Conservation (phyloP, 1,140 invertebrate species). For the Pseudomyrmex pallidus region DNA sequence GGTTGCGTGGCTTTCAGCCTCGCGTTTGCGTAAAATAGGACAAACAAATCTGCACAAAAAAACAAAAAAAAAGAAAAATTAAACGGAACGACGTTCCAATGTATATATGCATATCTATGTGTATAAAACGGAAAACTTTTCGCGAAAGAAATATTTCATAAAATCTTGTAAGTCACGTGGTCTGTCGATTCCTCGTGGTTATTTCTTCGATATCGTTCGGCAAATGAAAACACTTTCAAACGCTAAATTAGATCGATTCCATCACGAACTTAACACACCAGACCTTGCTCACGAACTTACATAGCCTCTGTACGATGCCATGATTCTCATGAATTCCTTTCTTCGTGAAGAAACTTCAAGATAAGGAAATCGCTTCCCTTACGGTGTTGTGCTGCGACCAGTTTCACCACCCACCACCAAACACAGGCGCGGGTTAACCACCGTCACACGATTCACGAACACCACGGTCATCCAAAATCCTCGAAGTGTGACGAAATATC, state of each 20-base stretch:
- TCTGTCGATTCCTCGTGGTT: slow-evolving; percentile 4
- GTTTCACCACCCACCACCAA: slow-evolving; percentile 60
- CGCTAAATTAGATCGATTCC: not conserved
- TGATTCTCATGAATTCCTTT: slow-evolving; percentile 49
- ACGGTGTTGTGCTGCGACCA: slow-evolving; percentile 43
- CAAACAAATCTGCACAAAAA: not conserved
- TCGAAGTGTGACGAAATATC: not conserved
- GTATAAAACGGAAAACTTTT: not conserved
- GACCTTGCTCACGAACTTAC: slow-evolving; percentile 76
- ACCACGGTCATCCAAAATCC: not conserved
- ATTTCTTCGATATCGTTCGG: not conserved
- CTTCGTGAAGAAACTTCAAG: slow-evolving; percentile 28
- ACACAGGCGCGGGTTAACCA: slow-evolving; percentile 42
- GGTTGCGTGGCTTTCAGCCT: not conserved
- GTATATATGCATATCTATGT: no score
- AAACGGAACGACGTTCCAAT: not conserved
- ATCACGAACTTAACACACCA: not conserved
- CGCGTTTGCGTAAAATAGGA: not conserved
- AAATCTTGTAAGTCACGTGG: not conserved
- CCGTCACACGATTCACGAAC: slow-evolving; percentile 39
- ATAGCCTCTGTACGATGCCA: slow-evolving; percentile 83
- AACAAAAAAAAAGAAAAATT: not conserved
- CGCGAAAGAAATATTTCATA: not conserved
- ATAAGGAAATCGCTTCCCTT: not conserved
- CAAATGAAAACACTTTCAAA: not conserved